Evolutionary conservation across 1,140 invertebrate genomes (phyloP), one percentile per base, ranked within the genome.

Genomic region (Lanistes nyassanus): DNA sequence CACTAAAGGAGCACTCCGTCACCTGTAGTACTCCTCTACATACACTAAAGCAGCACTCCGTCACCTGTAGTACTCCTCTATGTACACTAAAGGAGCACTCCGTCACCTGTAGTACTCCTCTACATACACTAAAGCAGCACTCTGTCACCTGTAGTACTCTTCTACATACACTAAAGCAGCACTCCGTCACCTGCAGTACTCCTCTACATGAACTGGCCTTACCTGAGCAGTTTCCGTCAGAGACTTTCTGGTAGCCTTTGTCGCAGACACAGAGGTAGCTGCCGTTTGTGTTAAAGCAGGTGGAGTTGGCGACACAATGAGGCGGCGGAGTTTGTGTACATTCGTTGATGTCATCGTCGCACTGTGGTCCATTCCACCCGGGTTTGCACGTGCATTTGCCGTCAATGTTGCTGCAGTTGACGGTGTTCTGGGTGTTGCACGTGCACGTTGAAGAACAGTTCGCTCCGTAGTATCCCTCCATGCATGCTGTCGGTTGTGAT

Each of bases 281-380:
- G n/a, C 75, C 75, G 60, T 65, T 53, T 4, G 51, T 29, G 39
- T 76, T 76, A 31, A n/a, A 31, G 64, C 75, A 76, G 31, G 47
- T n/a, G 19, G 31, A 29, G 34, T 76, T 26, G 23, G n/a, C n/a
- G 16, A 39, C 34, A 71, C 68, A 70, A 31, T 23, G 29, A 37
- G 29, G 34, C 9, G 65, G 31, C 13, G 4, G 21, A n/a, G 0
- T 16, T 3, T 62, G 31, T 26, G 19, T 9, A 67, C 74, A 75
- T 36, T 75, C 74, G 39, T 75, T 36, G 1, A 55, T 55, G 51
- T 75, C 74, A 9, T 65, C 0, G 16, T 26, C 34, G 11, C 74
- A 75, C 29, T 75, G 7, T n/a, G 21, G 51, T 66, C 29, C 39
- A 34, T 0, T 75, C 51, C 53, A 75, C 13, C 42, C 64, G 2